phyloP scores from a whole-genome alignment of 2,797 vertebrate species.

The Micropoecilia bifurca region DNA sequence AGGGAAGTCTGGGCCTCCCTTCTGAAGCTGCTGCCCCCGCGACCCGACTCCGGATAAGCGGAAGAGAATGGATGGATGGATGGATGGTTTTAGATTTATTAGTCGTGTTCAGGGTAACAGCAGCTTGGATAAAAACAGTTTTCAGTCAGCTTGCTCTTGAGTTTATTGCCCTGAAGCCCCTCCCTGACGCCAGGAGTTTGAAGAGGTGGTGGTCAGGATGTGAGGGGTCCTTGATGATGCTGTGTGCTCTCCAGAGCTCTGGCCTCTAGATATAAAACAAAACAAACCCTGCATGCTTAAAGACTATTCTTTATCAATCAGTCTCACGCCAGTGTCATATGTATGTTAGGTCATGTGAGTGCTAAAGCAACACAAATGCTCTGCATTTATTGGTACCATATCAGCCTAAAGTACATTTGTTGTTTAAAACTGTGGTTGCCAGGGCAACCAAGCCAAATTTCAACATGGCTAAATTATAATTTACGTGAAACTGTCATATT shows the following conservation, averaged over 20 bases:
- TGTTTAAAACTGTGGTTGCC: neutral
- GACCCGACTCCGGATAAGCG: too few relatives aligned
- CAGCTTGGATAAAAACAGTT: too few relatives aligned
- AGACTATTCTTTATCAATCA: neutral
- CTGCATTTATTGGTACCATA: neutral
- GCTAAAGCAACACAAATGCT: neutral
- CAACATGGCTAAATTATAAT: neutral
- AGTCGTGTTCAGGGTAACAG: too few relatives aligned
- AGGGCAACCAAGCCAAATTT: neutral
- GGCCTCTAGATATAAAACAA: neutral
- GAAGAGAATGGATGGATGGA: too few relatives aligned
- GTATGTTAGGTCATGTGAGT: neutral
- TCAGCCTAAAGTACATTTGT: neutral
- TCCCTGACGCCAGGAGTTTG: too few relatives aligned
- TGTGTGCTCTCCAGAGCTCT: neutral
- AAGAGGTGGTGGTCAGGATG: too few relatives aligned
- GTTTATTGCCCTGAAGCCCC: too few relatives aligned
- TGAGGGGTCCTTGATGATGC: too few relatives aligned
- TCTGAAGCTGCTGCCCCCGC: too few relatives aligned
- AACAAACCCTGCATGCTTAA: neutral
- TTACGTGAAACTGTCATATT: neutral
- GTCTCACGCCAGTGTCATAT: neutral
- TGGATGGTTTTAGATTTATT: too few relatives aligned
- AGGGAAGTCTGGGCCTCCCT: too few relatives aligned
- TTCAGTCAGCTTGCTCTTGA: too few relatives aligned